A percentile compares a stretch with the other conserved stretches of the same genome.
phyloP scores from a whole-genome alignment of 2,888 invertebrate species.

The Trichacis sp. region DNA sequence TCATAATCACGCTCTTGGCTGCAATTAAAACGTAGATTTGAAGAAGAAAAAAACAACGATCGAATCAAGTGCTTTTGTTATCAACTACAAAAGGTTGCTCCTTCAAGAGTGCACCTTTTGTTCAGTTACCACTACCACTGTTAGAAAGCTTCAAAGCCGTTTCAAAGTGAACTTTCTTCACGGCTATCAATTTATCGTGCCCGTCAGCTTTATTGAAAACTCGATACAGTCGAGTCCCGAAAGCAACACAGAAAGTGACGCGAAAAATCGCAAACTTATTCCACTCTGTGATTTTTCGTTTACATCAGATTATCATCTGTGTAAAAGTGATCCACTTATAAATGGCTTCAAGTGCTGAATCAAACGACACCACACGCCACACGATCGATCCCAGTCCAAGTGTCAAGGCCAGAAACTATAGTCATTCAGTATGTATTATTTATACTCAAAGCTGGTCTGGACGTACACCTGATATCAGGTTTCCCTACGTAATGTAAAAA shows the following conservation, averaged over 20 bases:
- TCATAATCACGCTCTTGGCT: no score
- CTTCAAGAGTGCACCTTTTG: not conserved
- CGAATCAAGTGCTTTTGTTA: not conserved
- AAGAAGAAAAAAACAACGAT: not conserved
- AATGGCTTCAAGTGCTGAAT: not conserved
- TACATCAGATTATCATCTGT: not conserved
- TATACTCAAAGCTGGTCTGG: not conserved
- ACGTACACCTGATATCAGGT: not conserved
- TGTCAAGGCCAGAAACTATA: conserved; percentile 7
- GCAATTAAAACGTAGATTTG: not conserved
- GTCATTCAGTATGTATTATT: conserved; percentile 4
- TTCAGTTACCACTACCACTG: not conserved
- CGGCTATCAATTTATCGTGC: not conserved
- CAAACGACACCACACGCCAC: conserved; percentile 5
- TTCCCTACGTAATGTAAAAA: not conserved
- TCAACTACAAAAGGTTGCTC: not conserved
- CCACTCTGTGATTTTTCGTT: not conserved
- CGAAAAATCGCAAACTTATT: not conserved
- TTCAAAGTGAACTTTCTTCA: not conserved
- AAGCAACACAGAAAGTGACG: not conserved
- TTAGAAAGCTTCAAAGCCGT: not conserved
- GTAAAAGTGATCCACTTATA: not conserved
- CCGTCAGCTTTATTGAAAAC: not conserved
- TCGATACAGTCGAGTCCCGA: not conserved
- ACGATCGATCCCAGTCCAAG: conserved; percentile 2